phyloP scores from a whole-genome alignment of 2,888 invertebrate species.

The Caenorhabditis sp. region DNA sequence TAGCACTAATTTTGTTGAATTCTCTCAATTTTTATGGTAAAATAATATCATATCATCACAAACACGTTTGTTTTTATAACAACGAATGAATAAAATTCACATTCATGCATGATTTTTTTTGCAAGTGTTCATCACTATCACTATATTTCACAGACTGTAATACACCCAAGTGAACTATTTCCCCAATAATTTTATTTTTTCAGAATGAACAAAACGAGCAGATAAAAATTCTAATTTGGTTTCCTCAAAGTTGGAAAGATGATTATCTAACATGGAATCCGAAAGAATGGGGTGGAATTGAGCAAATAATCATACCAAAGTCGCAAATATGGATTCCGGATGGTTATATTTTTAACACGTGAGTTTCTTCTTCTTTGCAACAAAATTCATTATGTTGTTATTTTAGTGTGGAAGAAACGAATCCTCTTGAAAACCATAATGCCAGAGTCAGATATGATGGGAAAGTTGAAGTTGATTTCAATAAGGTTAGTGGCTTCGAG shows the following conservation, averaged over 20 bases:
- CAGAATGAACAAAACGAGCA: constrained; percentile 59
- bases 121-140: no score
- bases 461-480: constrained; percentile 55
- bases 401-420: constrained; percentile 56
- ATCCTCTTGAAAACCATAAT: constrained; percentile 54
- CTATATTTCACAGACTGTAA: no score
- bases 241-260: constrained; percentile 60
- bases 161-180: no score
- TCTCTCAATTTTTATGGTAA: no score
- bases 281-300: constrained; percentile 55
- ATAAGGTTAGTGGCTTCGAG: constrained; percentile 43
- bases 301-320: constrained; percentile 54
- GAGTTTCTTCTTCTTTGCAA: constrained; percentile 10
- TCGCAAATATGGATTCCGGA: constrained; percentile 56
- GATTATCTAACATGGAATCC: constrained; percentile 55
- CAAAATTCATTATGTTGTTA: not conserved
- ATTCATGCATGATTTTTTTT: no score
- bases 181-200: constrained; percentile 8
- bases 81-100: no score
- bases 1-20: no score
- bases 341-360: constrained; percentile 63
- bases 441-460: constrained; percentile 54
- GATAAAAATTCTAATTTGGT: constrained; percentile 57
- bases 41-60: no score
- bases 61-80: no score